Conservation (phyloP, 2,113 vertebrate genomes). For the Crotalus helleri region DNA sequence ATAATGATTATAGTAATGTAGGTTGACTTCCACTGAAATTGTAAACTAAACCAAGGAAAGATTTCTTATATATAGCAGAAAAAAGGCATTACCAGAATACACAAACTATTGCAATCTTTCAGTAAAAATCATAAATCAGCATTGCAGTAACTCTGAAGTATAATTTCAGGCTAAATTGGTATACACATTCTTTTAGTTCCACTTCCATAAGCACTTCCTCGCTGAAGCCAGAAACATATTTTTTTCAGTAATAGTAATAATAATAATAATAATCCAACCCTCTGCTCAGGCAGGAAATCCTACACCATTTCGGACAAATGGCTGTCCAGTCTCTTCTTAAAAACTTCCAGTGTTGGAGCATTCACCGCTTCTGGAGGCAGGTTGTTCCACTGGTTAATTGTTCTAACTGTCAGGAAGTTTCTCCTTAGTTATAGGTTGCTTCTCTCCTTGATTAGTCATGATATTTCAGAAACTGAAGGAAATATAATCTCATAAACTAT, state of each 20-base stretch:
- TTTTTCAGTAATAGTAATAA: too few species aligned
- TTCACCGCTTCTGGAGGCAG: too few species aligned
- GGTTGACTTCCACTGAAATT: conserved; percentile 1
- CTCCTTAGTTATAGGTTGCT: too few species aligned
- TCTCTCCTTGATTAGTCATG: neutral
- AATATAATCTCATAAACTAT: neutral
- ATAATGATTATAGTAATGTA: neutral
- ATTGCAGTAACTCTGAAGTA: neutral
- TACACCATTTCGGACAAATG: too few species aligned
- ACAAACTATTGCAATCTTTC: neutral
- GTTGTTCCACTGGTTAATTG: too few species aligned
- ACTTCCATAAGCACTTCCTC: neutral
- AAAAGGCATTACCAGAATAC: neutral
- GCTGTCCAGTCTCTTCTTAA: too few species aligned
- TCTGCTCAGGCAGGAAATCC: too few species aligned
- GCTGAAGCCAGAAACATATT: neutral
- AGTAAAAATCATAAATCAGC: neutral
- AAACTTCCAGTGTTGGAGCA: too few species aligned
- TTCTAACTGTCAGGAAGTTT: too few species aligned
- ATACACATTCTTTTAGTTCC: neutral
- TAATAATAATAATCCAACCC: too few species aligned
- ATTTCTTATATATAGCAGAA: neutral
- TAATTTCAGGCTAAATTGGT: neutral
- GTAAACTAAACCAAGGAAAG: neutral
- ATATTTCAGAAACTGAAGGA: neutral